phyloP scores from a whole-genome alignment of 2,888 invertebrate species.

The Margaritifera margaritifera region DNA sequence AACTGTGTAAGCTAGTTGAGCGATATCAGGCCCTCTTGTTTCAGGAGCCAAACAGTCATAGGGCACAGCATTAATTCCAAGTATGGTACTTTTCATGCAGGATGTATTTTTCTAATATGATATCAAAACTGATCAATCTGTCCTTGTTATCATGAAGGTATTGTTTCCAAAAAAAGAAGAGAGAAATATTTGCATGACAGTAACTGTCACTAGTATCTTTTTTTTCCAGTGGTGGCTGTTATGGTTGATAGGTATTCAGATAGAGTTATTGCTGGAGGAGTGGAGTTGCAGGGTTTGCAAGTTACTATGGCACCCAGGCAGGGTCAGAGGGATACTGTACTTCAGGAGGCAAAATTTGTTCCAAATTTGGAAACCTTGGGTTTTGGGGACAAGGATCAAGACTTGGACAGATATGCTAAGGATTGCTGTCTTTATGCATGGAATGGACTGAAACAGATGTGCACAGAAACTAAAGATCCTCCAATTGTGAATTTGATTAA shows the following conservation, averaged over 20 bases:
- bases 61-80: too few relatives aligned
- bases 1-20: too few relatives aligned
- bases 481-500: slow-evolving; percentile 14
- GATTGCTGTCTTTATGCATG: neutral
- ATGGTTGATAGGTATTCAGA: slow-evolving; percentile 50
- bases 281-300: slow-evolving; percentile 91
- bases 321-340: slow-evolving; percentile 83
- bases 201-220: neutral
- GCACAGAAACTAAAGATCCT: too few relatives aligned
- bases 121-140: too few relatives aligned
- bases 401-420: neutral
- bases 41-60: too few relatives aligned
- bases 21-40: too few relatives aligned
- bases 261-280: slow-evolving; percentile 80
- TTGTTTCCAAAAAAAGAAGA: too few relatives aligned
- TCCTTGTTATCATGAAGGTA: too few relatives aligned
- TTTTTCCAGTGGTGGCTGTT: slow-evolving; percentile 43
- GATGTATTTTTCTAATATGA: too few relatives aligned
- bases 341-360: slow-evolving; percentile 89
- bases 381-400: neutral
- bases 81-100: too few relatives aligned
- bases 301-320: slow-evolving; percentile 87
- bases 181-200: too few relatives aligned
- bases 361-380: slow-evolving; percentile 77
- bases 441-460: neutral